phyloP scores from a whole-genome alignment of 1,140 invertebrate genomes.

The Cherax destructor region DNA sequence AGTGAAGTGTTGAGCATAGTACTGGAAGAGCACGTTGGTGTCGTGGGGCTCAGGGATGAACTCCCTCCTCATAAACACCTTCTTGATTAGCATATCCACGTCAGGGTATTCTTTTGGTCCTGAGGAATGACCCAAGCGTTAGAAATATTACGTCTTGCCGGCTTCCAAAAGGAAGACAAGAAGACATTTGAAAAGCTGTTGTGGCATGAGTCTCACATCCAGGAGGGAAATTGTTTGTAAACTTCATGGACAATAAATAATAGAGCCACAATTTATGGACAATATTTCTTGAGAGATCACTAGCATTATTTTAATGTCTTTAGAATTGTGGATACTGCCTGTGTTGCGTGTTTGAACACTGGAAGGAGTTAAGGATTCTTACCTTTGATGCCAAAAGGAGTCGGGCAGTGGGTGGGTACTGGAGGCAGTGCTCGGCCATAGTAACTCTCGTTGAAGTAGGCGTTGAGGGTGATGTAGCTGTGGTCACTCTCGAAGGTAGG shows the following conservation, averaged over 20 bases:
- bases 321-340: too few relatives aligned
- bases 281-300: too few relatives aligned
- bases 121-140: neutral
- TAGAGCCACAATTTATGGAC: too few relatives aligned
- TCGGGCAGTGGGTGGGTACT: constrained; percentile 75
- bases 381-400: constrained; percentile 74
- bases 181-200: too few relatives aligned
- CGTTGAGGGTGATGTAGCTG: constrained; percentile 75
- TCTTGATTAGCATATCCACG: constrained; percentile 70
- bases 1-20: constrained; percentile 77
- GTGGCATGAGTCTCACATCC: too few relatives aligned
- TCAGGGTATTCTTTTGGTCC: constrained; percentile 39
- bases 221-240: too few relatives aligned
- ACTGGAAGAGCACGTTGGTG: constrained; percentile 76
- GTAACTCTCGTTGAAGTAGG: constrained; percentile 74
- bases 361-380: constrained; percentile 18
- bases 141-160: too few relatives aligned
- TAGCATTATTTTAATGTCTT: too few relatives aligned
- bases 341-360: too few relatives aligned
- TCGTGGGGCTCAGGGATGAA: constrained; percentile 76
- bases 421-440: constrained; percentile 75
- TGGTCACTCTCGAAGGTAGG: constrained; percentile 73
- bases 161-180: neutral
- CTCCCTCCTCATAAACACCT: constrained; percentile 74
- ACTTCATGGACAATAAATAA: too few relatives aligned